These are phyloP conservation scores for Porites lutea DNA, from an alignment of 64 coral and sea anemone species.

Conservation along the genomic window DNA sequence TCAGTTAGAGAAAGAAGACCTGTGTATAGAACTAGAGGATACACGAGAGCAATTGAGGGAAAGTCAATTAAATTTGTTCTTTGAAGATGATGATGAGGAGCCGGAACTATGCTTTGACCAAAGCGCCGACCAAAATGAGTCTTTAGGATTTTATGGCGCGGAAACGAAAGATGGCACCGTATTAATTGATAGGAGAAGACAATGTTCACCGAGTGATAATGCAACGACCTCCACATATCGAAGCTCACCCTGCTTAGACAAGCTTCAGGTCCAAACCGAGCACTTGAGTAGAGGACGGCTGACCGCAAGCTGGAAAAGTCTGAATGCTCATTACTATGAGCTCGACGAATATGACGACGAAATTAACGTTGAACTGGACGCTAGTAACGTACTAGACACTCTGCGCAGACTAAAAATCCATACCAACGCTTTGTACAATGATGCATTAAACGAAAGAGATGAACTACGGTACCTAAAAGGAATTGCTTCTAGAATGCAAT, in stretches of 20 bases:
- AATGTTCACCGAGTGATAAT: not conserved
- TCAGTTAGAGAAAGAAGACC: constrained; percentile 31
- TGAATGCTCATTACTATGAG: constrained; percentile 63
- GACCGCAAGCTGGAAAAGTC: constrained; percentile 47
- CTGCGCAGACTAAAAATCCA: constrained; percentile 63
- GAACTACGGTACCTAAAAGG: constrained; percentile 19
- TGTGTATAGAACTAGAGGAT: constrained; percentile 48
- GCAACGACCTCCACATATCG: not conserved
- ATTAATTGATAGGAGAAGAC: not conserved
- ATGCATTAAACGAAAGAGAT: constrained; percentile 46
- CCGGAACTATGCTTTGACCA: not conserved
- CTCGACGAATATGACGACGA: constrained; percentile 75
- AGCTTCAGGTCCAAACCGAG: constrained; percentile 12
- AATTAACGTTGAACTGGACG: constrained; percentile 53
- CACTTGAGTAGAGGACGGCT: constrained; percentile 19
- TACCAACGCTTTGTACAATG: constrained; percentile 62
- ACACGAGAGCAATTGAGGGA: constrained; percentile 28
- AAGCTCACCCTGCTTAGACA: constrained; percentile 1
- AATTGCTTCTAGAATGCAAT: constrained; percentile 3
- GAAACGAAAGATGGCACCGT: not conserved
- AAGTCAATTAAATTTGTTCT: constrained; percentile 35
- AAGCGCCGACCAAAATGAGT: not conserved
- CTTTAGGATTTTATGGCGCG: not conserved
- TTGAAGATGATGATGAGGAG: constrained; percentile 1
- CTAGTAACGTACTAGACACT: constrained; percentile 6